Conservation (phyloP, 2,113 vertebrate species). For the Phaethon lepturus region DNA sequence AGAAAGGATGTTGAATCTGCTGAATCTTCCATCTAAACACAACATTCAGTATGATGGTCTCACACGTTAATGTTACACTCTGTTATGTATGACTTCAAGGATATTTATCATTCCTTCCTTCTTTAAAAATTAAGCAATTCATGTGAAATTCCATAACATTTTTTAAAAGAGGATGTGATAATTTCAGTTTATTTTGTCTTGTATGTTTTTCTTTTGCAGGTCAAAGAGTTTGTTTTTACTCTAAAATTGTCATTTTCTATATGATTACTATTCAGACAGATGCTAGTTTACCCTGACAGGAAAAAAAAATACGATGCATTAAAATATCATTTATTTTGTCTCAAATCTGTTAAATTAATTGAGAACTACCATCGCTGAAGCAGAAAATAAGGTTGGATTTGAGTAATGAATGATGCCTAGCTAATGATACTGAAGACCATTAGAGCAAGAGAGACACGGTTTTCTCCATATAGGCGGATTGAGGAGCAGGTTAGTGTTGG, state of each 20-base stretch:
- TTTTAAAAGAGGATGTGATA: not conserved
- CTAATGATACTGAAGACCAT: constrained; percentile 45
- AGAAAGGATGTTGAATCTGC: not conserved
- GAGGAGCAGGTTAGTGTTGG: not conserved
- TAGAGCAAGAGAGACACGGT: not conserved
- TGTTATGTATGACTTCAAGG: not conserved
- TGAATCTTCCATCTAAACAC: not conserved
- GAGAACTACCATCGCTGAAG: constrained; percentile 42
- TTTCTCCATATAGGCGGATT: not conserved
- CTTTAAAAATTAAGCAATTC: not conserved
- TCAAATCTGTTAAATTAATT: constrained; percentile 64
- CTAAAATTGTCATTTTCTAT: constrained; percentile 12
- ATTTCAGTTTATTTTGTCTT: not conserved
- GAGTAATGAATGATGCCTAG: constrained; percentile 21
- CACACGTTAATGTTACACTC: not conserved
- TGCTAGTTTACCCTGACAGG: not conserved
- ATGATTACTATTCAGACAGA: not conserved
- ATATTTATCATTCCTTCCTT: not conserved
- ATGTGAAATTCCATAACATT: not conserved
- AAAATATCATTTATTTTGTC: constrained; percentile 50
- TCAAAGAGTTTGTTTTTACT: not conserved
- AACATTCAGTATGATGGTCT: not conserved
- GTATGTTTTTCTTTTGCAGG: not conserved
- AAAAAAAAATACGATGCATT: not conserved
- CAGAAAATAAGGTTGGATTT: constrained; percentile 56